These are phyloP conservation scores for Steatornis caripensis DNA, from an alignment of 2,113 vertebrate genomes.

Conservation along the genomic window DNA sequence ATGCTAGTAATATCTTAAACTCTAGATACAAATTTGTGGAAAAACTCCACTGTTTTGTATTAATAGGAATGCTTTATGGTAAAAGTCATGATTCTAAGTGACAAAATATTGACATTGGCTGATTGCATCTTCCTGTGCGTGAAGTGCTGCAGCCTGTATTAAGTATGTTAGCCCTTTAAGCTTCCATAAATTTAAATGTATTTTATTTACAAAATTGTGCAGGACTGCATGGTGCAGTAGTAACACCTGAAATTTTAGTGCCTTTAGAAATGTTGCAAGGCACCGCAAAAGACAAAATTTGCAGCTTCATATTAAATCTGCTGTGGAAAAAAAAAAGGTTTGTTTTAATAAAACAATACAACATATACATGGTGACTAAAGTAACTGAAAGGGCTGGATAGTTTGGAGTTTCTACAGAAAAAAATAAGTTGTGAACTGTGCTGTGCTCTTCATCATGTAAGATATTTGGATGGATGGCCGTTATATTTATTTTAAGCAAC, in stretches of 20 bases:
- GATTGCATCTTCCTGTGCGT: background rate
- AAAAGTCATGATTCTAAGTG: background rate
- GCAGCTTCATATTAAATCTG: background rate
- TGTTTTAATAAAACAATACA: background rate
- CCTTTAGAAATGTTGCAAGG: background rate
- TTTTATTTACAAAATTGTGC: background rate
- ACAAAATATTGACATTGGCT: background rate
- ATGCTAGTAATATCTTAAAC: background rate
- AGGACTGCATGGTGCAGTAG: background rate
- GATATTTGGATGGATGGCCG: background rate
- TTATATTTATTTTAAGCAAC: slow-evolving; percentile 8
- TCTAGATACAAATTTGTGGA: background rate
- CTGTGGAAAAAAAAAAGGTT: background rate
- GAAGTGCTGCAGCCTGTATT: background rate
- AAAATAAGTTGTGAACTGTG: background rate
- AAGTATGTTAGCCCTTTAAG: background rate
- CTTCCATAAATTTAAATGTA: background rate
- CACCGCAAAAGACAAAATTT: background rate
- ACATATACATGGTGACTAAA: background rate
- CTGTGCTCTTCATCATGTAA: background rate
- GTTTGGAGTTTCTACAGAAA: background rate
- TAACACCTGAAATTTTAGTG: background rate
- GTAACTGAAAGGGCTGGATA: background rate
- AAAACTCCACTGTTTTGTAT: background rate
- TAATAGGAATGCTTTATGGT: background rate